Conservation (phyloP, 2,888 invertebrate species). For the Agelastica alni region DNA sequence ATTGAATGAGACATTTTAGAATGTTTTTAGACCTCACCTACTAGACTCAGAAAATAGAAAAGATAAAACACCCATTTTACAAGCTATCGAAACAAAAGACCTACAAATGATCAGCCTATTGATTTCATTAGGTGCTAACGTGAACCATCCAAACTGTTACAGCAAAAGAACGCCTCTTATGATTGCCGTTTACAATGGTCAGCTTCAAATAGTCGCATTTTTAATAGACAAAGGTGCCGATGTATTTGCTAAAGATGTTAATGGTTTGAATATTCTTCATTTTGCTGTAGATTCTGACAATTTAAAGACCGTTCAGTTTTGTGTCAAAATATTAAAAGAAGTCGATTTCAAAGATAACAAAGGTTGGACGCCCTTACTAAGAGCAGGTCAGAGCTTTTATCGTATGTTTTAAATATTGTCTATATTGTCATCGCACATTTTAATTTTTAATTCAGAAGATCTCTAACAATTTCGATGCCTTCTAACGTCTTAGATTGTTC, state of each 20-base stretch:
- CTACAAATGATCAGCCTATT: conserved; percentile 57
- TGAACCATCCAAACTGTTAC: conserved; percentile 53
- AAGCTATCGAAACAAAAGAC: conserved; percentile 59
- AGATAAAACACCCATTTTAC: conserved; percentile 61
- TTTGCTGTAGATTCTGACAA: conserved; percentile 61
- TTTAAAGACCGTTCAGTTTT: conserved; percentile 49
- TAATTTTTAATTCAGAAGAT: no score
- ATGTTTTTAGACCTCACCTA: conserved; percentile 54
- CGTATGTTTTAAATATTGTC: no score
- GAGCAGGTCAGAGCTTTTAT: conserved; percentile 59
- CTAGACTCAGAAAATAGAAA: conserved; percentile 58
- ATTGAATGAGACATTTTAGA: background rate
- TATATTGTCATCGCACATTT: no score
- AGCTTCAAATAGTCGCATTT: conserved; percentile 49
- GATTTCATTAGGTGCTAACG: conserved; percentile 58
- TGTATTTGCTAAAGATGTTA: conserved; percentile 52
- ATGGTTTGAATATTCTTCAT: conserved; percentile 59
- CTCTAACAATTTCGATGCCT: no score
- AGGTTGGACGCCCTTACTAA: conserved; percentile 63
- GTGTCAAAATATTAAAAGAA: conserved; percentile 55
- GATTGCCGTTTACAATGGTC: conserved; percentile 55
- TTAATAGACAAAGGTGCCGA: conserved; percentile 55
- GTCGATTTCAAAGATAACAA: conserved; percentile 55
- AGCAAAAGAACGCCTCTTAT: conserved; percentile 60
- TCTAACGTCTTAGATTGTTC: no score